Conservation (phyloP, 2,888 invertebrate genomes). For the Liopterus haemorrhoidalis region DNA sequence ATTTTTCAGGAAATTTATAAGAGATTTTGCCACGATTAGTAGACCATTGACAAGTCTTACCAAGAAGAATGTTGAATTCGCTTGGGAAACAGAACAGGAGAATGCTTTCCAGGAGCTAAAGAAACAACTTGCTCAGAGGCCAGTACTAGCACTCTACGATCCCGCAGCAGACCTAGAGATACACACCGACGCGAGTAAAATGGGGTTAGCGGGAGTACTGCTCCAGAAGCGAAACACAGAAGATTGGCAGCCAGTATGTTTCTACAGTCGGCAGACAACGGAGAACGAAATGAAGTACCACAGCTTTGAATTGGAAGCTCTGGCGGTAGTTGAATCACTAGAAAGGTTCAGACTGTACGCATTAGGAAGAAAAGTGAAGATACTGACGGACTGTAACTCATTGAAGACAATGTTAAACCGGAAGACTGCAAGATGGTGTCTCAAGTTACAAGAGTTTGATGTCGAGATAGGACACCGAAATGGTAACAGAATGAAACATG, state of each 20-base stretch:
- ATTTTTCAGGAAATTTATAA: no score
- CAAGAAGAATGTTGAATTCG: no score
- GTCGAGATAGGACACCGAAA: conserved; percentile 24
- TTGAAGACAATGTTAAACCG: conserved; percentile 25
- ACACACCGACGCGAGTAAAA: conserved; percentile 30
- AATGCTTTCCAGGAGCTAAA: no score
- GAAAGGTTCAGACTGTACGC: conserved; percentile 23
- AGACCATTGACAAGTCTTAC: no score
- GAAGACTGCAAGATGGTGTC: conserved; percentile 25
- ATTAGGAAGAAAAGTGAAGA: conserved; percentile 20
- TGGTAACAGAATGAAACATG: conserved; percentile 35
- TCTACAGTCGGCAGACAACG: conserved; percentile 26
- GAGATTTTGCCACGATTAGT: no score
- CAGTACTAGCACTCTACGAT: no score
- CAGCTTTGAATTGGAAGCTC: conserved; percentile 23
- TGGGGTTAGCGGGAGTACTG: conserved; percentile 28
- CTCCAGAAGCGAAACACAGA: conserved; percentile 18
- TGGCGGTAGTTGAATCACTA: conserved; percentile 21
- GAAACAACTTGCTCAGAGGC: no score
- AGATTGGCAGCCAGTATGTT: conserved; percentile 23
- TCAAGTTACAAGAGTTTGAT: conserved; percentile 25
- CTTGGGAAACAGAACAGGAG: no score
- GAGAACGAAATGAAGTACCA: conserved; percentile 21
- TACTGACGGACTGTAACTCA: conserved; percentile 26
- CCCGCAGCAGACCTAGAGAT: no score